A percentile compares a stretch with the other conserved stretches of the same genome.
Conservation (phyloP, 2,797 vertebrate species). For the Macropus fuliginosus region DNA sequence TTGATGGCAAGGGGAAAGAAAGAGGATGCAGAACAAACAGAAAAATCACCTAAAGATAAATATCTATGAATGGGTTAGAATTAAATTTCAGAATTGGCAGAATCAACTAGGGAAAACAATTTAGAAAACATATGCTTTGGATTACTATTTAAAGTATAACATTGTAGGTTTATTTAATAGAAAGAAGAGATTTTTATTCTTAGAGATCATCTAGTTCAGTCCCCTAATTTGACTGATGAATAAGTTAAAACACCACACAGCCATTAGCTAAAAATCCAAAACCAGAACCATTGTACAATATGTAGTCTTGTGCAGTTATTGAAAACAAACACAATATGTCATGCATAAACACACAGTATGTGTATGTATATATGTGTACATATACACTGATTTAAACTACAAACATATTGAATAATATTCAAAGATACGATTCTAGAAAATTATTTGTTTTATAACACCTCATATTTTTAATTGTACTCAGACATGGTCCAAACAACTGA, state of each 20-base stretch:
- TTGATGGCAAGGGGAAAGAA: not conserved
- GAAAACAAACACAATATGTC: not conserved
- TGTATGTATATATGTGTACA: not conserved
- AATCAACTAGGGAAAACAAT: not conserved
- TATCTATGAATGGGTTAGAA: not conserved
- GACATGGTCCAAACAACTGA: not conserved
- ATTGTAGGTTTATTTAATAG: not conserved
- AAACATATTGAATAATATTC: not conserved
- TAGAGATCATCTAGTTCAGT: not conserved
- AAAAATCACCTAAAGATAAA: not conserved
- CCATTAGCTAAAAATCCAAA: not conserved
- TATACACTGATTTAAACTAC: not conserved
- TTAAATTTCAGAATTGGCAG: not conserved
- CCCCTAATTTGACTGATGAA: not conserved
- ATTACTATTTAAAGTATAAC: not conserved
- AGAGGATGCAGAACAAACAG: not conserved
- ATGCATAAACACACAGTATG: not conserved
- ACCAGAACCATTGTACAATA: not conserved
- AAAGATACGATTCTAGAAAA: not conserved
- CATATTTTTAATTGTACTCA: not conserved
- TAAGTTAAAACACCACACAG: not conserved
- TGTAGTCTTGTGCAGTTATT: not conserved
- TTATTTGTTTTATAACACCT: not conserved
- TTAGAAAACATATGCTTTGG: not conserved
- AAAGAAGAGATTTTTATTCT: not conserved